These are phyloP conservation scores for Listronotus oregonensis DNA, from an alignment of 1,140 invertebrate genomes.

Conservation along the genomic window DNA sequence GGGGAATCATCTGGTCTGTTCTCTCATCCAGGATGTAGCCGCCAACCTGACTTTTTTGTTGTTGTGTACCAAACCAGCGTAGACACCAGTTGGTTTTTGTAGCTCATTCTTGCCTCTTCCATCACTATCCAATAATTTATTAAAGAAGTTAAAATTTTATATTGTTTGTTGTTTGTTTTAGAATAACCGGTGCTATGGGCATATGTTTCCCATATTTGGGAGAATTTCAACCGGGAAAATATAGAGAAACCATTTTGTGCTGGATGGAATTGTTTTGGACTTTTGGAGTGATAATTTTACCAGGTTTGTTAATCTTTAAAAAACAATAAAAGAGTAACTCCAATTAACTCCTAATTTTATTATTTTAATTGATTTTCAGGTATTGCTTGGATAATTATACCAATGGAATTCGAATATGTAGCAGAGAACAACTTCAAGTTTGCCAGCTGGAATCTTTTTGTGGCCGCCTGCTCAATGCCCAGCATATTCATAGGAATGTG, in stretches of 20 bases:
- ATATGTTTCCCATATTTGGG: conserved; percentile 77
- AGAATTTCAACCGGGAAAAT: conserved; percentile 76
- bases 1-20: too few species aligned
- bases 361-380: conserved; percentile 55
- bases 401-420: conserved; percentile 64
- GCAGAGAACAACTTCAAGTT: conserved; percentile 63
- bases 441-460: conserved; percentile 78
- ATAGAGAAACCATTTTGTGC: conserved; percentile 74
- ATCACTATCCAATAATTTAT: too few species aligned
- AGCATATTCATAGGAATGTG: conserved; percentile 67
- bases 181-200: conserved; percentile 77
- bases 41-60: too few species aligned
- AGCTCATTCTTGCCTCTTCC: too few species aligned
- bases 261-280: conserved; percentile 85
- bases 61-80: too few species aligned
- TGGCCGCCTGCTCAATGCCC: conserved; percentile 69
- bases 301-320: conserved; percentile 60
- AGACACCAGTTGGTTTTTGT: too few species aligned
- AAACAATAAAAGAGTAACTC: too few species aligned
- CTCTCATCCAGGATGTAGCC: too few species aligned
- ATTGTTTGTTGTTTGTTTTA: conserved; percentile 47
- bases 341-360: too few species aligned
- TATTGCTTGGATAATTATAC: conserved; percentile 75
- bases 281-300: conserved; percentile 70
- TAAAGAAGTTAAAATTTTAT: conserved; percentile 1